These are phyloP conservation scores for Drosophila mettleri DNA, from an alignment of 2,888 invertebrate species.

Conservation along the genomic window DNA sequence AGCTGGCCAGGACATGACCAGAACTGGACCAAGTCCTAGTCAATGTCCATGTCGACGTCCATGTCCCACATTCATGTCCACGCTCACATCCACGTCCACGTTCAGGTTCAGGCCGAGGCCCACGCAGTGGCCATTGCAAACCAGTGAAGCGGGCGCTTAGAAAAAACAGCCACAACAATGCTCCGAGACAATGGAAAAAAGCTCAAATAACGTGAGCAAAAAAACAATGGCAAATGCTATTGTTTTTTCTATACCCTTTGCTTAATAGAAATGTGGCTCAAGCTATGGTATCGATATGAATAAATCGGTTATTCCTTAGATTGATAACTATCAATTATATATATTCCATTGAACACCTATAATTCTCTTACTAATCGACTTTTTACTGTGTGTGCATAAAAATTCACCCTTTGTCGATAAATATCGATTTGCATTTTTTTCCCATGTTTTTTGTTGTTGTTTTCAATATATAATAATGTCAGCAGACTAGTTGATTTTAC, in stretches of 20 bases:
- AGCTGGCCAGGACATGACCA: slow-evolving; percentile 23
- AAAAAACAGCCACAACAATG: slow-evolving; percentile 34
- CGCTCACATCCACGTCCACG: not conserved
- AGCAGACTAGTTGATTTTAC: not conserved
- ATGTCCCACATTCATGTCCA: not conserved
- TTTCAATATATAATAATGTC: not conserved
- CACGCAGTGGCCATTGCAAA: slow-evolving; percentile 26
- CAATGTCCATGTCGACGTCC: slow-evolving; percentile 7
- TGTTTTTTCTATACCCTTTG: slow-evolving; percentile 8
- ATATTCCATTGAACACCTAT: too few relatives aligned
- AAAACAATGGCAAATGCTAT: slow-evolving; percentile 6
- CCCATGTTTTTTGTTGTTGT: too few relatives aligned
- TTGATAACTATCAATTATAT: not conserved
- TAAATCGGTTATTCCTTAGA: not conserved
- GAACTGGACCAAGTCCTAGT: slow-evolving; percentile 1
- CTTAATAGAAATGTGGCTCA: not conserved
- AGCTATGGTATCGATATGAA: not conserved
- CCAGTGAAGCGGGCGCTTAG: slow-evolving; percentile 34
- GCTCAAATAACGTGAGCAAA: slow-evolving; percentile 29
- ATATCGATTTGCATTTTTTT: not conserved
- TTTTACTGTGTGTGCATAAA: not conserved
- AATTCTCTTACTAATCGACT: too few relatives aligned
- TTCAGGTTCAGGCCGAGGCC: not conserved
- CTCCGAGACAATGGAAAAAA: slow-evolving; percentile 28
- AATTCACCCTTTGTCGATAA: not conserved